Base-by-base conservation (phyloP, 1,140 invertebrate genomes). In the Piezodorus guildinii region DNA sequence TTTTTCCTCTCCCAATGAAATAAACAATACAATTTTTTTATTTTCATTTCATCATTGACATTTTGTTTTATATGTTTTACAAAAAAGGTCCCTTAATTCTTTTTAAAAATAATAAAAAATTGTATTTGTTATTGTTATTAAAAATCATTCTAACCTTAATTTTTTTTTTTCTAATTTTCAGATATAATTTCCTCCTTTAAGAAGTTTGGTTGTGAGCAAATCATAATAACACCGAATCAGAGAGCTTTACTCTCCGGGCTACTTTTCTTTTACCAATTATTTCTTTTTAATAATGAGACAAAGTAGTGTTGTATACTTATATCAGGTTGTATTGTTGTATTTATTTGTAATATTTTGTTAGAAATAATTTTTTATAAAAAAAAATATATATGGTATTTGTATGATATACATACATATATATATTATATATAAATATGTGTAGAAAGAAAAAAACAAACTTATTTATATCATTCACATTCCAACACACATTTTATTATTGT, bases 291-390 rank as follows among this genome's bases (percentile, higher is more conserved):
- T 49, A 49, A 49, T 49, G 46, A 49, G 46, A 49, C 46, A 21
- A 49, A 49, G 46, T 49, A 49, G 46, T 10, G 46, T 49, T 49
- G 46, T 49, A 49, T 49, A 21, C 21, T 17, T 49, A 19, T 49
- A 21, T 49, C 46, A 49, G 46, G 46, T 49, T 49, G 46, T 49
- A 49, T 49, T 49, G 21, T 49, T 49, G 46, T 49, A 49, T 49
- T 49, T 49, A 49, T 49, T 49, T 49, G 46, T 49, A 49, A 49
- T 49, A 49, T 49, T 49, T 21, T 49, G 21, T 21, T 49, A 49
- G 46, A 49, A 49, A 19, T 19, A 30, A 30, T 30, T 30, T 30
- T n/a, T n/a, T n/a, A n/a, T n/a, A n/a, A n/a, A n/a, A n/a, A n/a
- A n/a, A n/a, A n/a, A 49, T 49, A 49, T 49, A 19, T 21, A n/a